These are phyloP conservation scores for Sminthurinus aureus DNA, from an alignment of 2,888 invertebrate species.

Conservation along the genomic window DNA sequence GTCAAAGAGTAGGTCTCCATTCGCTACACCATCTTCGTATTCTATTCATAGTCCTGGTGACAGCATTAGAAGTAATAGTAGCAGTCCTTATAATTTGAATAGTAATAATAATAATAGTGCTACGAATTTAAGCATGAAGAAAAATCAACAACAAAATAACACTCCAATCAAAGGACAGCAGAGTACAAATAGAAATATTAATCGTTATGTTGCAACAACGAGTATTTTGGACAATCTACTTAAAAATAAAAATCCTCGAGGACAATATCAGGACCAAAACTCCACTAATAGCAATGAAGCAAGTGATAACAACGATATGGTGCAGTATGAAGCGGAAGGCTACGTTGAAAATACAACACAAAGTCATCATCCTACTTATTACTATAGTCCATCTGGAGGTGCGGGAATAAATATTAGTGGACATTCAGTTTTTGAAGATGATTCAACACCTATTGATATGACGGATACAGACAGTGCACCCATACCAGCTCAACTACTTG, in stretches of 20 bases:
- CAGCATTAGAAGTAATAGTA: conserved; percentile 52
- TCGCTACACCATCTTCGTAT: conserved; percentile 54
- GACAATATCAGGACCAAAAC: conserved; percentile 40
- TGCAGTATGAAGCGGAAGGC: conserved; percentile 59
- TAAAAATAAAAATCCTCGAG: conserved; percentile 56
- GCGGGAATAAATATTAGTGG: conserved; percentile 55
- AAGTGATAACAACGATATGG: conserved; percentile 59
- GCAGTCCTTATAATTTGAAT: conserved; percentile 40
- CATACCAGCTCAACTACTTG: conserved; percentile 58
- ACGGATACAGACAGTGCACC: conserved; percentile 58
- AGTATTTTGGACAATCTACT: conserved; percentile 60
- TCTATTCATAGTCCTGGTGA: conserved; percentile 42
- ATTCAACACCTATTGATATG: conserved; percentile 57
- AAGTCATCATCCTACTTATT: conserved; percentile 47
- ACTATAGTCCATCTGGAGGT: conserved; percentile 53
- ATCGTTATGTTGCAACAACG: conserved; percentile 58
- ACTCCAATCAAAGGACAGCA: conserved; percentile 43
- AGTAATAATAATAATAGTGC: conserved; percentile 39
- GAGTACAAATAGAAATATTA: conserved; percentile 48
- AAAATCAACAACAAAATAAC: conserved; percentile 45
- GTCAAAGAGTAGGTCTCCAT: conserved; percentile 56
- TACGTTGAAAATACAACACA: conserved; percentile 43
- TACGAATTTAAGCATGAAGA: conserved; percentile 43
- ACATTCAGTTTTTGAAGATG: conserved; percentile 48
- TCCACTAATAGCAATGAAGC: conserved; percentile 46